Evolutionary conservation across 1,140 invertebrate genomes (phyloP), one percentile per base, ranked within the genome.

Genomic region (Conopomorpha cramerella): DNA sequence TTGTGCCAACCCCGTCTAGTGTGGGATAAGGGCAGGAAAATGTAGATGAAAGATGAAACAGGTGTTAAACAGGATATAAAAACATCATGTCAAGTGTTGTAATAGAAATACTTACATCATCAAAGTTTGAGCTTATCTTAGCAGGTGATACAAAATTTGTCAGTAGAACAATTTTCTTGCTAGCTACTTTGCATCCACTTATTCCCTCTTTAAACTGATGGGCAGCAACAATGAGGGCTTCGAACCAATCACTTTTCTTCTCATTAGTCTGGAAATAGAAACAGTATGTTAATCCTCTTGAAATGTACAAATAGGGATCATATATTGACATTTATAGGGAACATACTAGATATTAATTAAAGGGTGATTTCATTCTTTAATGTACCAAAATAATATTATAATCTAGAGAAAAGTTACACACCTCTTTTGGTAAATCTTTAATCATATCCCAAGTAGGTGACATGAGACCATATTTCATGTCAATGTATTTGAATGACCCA

Each of bases 191-290:
- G 0, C 51, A 38, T 23, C 40, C 45, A 19, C 23, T 38, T 10
- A 50, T 18, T 30, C 51, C 55, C 55, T 55, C 63, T 30, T 61
- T 56, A 12, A 70, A 59, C 36, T 61, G 62, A 36, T 73, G 56
- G 12, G 57, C 65, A 31, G 71, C 73, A 6, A 77, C 62, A 34
- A 68, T 38, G 1, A 79, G 34, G 13, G 64, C 60, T 43, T 77
- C 68, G 40, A 77, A 56, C 74, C 74, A 79, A 37, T 74, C 65
- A 8, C 67, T 65, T 41, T 46, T 55, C n/a, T n/a, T n/a, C n/a
- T n/a, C n/a, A n/a, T n/a, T n/a, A n/a, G n/a, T n/a, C n/a, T n/a
- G n/a, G n/a, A n/a, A n/a, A n/a, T n/a, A n/a, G n/a, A n/a, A n/a
- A n/a, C n/a, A n/a, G n/a, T n/a, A n/a, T n/a, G n/a, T n/a, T n/a